Evolutionary conservation across 2,888 invertebrate genomes (phyloP).

Genomic region (Nycteola revayana): DNA sequence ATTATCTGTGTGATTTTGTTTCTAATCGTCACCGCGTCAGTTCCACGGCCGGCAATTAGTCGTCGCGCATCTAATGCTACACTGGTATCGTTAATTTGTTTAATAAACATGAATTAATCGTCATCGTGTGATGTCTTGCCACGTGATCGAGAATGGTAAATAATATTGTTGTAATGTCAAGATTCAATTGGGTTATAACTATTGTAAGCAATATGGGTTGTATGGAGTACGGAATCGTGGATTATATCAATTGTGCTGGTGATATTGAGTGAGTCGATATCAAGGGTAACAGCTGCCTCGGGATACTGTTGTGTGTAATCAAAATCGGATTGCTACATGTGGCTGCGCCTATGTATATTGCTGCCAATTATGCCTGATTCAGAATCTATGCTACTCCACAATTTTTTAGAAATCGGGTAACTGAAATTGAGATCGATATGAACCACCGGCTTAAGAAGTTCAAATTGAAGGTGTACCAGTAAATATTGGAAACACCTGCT

Average conservation of each 20-base stretch:
- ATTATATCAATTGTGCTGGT: slow-evolving; percentile 52
- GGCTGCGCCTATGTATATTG: background rate
- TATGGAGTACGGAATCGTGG: slow-evolving; percentile 34
- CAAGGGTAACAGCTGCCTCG: slow-evolving; percentile 19
- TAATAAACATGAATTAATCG: slow-evolving; percentile 77
- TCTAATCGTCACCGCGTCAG: slow-evolving; percentile 30
- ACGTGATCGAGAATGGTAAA: slow-evolving; percentile 60
- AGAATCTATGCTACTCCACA: too few species aligned
- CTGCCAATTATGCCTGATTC: too few species aligned
- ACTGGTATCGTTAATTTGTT: slow-evolving; percentile 66
- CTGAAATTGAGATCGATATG: too few species aligned
- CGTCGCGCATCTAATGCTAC: slow-evolving; percentile 41
- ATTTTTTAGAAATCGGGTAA: too few species aligned
- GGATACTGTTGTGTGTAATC: slow-evolving; percentile 20
- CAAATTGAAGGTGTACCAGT: too few species aligned
- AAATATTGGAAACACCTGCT: too few species aligned
- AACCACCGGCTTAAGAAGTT: too few species aligned
- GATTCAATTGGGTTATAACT: slow-evolving; percentile 63
- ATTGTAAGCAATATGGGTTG: slow-evolving; percentile 48
- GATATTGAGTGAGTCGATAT: slow-evolving; percentile 29
- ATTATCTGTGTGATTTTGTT: slow-evolving; percentile 28
- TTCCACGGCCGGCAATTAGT: slow-evolving; percentile 37
- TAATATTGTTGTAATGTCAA: slow-evolving; percentile 63
- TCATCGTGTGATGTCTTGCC: slow-evolving; percentile 40
- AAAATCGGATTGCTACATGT: slow-evolving; percentile 17